Conservation (phyloP, 2,113 vertebrate species). For the Girardinichthys multiradiatus region DNA sequence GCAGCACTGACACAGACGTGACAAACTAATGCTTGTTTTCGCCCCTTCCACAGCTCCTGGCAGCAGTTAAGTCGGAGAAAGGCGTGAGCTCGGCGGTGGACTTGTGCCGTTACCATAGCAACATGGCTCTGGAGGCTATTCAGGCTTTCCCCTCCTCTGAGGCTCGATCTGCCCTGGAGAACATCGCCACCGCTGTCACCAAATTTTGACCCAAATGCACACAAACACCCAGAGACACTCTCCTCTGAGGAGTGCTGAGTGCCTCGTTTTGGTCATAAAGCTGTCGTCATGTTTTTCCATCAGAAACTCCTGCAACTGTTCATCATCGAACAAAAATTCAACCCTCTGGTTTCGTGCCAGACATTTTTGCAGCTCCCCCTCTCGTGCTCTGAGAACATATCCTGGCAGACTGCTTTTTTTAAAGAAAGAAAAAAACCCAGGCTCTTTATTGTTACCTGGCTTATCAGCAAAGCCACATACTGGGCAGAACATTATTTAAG, state of each 20-base stretch:
- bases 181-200: constrained; percentile 91
- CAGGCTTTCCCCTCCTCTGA: constrained; percentile 92
- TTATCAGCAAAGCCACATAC: constrained; percentile 56
- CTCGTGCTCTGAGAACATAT: constrained; percentile 27
- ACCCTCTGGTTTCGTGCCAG: constrained; percentile 34
- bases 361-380: constrained; percentile 20
- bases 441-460: constrained; percentile 45
- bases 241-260: constrained; percentile 5
- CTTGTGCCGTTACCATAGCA: constrained; percentile 95
- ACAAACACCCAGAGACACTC: constrained; percentile 11
- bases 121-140: constrained; percentile 93
- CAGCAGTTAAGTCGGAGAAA: constrained; percentile 89
- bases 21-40: constrained; percentile 64
- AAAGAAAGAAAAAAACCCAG: constrained; percentile 18
- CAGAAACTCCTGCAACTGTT: constrained; percentile 21
- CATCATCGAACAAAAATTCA: constrained; percentile 36
- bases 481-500: constrained; percentile 55
- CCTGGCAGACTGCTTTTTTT: constrained; percentile 37
- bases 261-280: constrained; percentile 40
- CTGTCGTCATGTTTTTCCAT: constrained; percentile 8
- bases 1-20: constrained; percentile 39
- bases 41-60: constrained; percentile 86
- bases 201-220: constrained; percentile 83
- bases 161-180: constrained; percentile 94
- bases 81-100: constrained; percentile 94